A percentile compares a stretch with the other conserved stretches of the same genome.
phyloP scores from a whole-genome alignment of 1,140 invertebrate genomes.

The Sycophila sp. region DNA sequence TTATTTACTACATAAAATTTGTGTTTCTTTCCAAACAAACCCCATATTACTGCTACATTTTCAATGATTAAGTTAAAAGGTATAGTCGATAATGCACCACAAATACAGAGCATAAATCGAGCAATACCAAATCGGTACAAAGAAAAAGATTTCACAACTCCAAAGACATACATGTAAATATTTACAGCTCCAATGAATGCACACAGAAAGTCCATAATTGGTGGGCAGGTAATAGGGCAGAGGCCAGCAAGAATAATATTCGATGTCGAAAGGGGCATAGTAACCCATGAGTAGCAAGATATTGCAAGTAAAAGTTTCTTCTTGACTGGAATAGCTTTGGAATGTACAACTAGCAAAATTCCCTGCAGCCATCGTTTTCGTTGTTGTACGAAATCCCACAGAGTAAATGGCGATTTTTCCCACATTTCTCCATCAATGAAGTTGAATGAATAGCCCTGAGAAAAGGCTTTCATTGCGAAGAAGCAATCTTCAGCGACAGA shows the following conservation, averaged over 20 bases:
- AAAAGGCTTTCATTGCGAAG: conserved; percentile 93
- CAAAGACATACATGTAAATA: conserved; percentile 96
- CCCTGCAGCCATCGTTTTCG: conserved; percentile 97
- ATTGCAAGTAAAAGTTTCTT: conserved; percentile 87
- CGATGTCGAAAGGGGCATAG: conserved; percentile 90
- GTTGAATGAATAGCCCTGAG: conserved; percentile 87
- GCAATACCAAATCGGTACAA: conserved; percentile 84
- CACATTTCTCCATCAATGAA: conserved; percentile 98
- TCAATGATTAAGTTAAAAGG: conserved; percentile 93
- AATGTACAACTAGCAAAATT: conserved; percentile 93
- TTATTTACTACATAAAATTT: conserved; percentile 97
- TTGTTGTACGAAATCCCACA: conserved; percentile 95
- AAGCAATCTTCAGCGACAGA: conserved; percentile 98
- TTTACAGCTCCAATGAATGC: conserved; percentile 91
- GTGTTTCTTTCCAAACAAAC: conserved; percentile 90
- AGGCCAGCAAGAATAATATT: conserved; percentile 86
- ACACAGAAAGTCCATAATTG: conserved; percentile 84
- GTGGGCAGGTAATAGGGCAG: conserved; percentile 88
- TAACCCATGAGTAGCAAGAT: conserved; percentile 96
- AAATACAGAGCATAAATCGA: conserved; percentile 82
- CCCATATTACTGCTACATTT: conserved; percentile 94
- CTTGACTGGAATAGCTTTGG: conserved; percentile 81
- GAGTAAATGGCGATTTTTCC: conserved; percentile 96
- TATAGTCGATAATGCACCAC: conserved; percentile 87
- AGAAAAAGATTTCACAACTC: conserved; percentile 94